Percentiles rank a stretch among this genome's conserved stretches.
Evolutionary conservation across 2,113 vertebrate species (phyloP).

Genomic region (Manacus vitellinus): DNA sequence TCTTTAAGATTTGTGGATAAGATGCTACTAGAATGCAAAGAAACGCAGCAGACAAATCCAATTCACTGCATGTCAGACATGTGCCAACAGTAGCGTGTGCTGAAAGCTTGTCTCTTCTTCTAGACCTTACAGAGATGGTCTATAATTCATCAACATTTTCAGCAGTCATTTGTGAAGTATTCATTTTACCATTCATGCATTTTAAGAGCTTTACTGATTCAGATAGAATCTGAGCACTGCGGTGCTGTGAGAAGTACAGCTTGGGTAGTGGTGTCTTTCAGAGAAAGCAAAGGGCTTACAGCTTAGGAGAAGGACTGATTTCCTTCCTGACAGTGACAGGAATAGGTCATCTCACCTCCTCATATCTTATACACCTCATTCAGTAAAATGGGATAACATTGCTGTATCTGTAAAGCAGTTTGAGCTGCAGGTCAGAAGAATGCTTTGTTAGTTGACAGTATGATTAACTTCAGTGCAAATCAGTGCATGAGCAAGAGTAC

Average conservation of each 20-base stretch:
- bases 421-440: neutral
- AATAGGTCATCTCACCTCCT: neutral
- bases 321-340: neutral
- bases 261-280: neutral
- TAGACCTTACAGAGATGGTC: neutral
- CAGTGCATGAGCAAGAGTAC: neutral
- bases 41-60: neutral
- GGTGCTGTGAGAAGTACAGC: neutral
- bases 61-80: neutral
- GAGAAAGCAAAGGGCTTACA: neutral
- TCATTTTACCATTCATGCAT: neutral
- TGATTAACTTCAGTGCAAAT: neutral
- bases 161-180: neutral
- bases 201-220: neutral
- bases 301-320: neutral
- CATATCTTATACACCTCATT: neutral
- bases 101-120: neutral
- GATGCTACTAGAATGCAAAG: neutral
- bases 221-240: neutral
- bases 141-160: neutral
- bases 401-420: neutral
- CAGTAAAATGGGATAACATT: neutral
- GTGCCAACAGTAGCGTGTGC: neutral
- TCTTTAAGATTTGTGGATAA: neutral
- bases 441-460: neutral